phyloP scores from a whole-genome alignment of 2,113 vertebrate genomes.

The Platycercus adscitus region DNA sequence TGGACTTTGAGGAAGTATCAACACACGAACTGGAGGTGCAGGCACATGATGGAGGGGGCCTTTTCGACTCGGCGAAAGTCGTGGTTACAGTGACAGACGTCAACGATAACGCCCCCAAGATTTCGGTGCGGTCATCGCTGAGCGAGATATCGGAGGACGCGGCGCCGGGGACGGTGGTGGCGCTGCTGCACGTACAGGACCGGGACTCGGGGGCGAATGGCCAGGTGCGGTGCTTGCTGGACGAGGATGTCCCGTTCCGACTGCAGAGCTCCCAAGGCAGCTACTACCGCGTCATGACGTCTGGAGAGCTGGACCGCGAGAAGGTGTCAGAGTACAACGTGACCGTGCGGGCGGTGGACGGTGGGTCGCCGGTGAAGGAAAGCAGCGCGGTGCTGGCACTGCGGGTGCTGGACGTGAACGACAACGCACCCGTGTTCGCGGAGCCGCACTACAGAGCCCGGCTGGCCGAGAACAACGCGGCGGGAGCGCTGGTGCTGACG shows the following conservation, averaged over 20 bases:
- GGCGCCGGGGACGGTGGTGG: conserved; percentile 44
- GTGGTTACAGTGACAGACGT: too few relatives aligned
- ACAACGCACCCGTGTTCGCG: too few relatives aligned
- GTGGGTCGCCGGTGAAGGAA: neutral
- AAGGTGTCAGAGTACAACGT: conserved; percentile 55
- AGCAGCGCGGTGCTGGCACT: too few relatives aligned
- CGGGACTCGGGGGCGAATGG: rapidly evolving
- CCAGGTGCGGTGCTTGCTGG: neutral
- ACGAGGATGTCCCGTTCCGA: too few relatives aligned
- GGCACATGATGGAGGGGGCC: rapidly evolving
- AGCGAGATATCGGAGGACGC: conserved; percentile 49
- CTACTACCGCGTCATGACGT: neutral
- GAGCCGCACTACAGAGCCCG: too few relatives aligned
- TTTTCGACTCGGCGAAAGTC: too few relatives aligned
- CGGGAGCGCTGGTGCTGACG: too few relatives aligned
- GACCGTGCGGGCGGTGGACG: conserved; percentile 49
- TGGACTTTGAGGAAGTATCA: neutral
- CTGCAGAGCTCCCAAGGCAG: too few relatives aligned
- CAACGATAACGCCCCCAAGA: too few relatives aligned
- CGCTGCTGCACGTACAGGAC: neutral
- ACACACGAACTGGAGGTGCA: neutral
- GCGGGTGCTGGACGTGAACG: too few relatives aligned
- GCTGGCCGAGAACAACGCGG: neutral
- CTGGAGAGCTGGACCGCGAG: conserved; percentile 46
- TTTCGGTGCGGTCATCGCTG: neutral